Base-by-base conservation (phyloP, 2,113 vertebrate species). In the Semicossyphus pulcher region DNA sequence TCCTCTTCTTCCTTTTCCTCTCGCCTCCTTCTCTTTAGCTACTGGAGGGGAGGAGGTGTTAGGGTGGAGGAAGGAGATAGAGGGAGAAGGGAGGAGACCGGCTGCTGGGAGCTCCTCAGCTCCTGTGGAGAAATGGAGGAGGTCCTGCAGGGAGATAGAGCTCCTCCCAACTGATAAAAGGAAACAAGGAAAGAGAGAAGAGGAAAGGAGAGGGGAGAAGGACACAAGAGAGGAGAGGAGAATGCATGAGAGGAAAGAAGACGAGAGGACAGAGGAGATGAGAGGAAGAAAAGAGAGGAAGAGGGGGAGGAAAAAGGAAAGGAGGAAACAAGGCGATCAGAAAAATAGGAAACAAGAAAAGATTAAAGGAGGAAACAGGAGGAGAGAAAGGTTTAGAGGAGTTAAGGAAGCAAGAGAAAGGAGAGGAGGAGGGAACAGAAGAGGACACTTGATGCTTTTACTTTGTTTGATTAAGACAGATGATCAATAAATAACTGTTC, bases 91-190 rank as follows among this genome's bases (percentile, higher is more conserved):
- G 60, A 91, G 83, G 91, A 95, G 95, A 57, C 95, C 93, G 47
- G 91, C 11, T 0, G 93, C 89, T 3, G 96, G 96, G 65, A 96
- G 81, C 20, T 84, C 91, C 67, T 68, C 85, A 10, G 78, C 87
- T 61, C 95, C 95, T n/a, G 96, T 97, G 88, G 86, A 80, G 2
- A 97, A 98, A 31, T 54, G 16, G 29, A 98, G 92, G 88, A 98
- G 90, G 62, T 97, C 95, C 86, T 97, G 95, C 62, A 98, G 62
- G 4, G 95, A 95, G 75, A 94, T 83, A 36, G 89, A 86, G 90
- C 94, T 95, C 60, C 87, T 85, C 10, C 96, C 97, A 87, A 89
- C 97, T 99, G 90, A 84, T 88, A 31, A 78, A 25, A 26, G 25
- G 41, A 34, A 6, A 28, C 14, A 14, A 51, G 21, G 2, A 3